Evolutionary conservation across 1,140 invertebrate species (phyloP), one percentile per base, ranked within the genome.

Genomic region (Pseudomyrmex concolor): DNA sequence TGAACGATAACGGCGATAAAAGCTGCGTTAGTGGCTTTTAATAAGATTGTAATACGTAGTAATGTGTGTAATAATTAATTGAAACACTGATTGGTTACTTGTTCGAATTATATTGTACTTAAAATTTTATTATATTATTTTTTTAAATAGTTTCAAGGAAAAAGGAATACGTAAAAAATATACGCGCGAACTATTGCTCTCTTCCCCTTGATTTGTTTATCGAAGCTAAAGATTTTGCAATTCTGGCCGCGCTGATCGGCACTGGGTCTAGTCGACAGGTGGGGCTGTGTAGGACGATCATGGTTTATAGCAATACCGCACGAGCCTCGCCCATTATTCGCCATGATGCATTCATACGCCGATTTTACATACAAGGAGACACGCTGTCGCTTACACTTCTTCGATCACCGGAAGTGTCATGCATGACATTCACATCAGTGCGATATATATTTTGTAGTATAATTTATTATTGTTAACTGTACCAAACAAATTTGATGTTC

Each of bases 241-340:
- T 86, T 88, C 87, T 84, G 83, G 74, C 91, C 77, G 77, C 84
- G 63, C 84, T 83, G 34, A 34, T 34, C 83, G 66, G 83, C 80
- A 83, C 45, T 74, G 63, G 74, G 66, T 84, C 84, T 87, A 64
- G 78, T 88, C 88, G 91, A 93, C 92, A 93, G 92, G 92, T 93
- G 92, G 89, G 92, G 89, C 88, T 88, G 92, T 90, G 92, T 93
- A 93, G 92, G 93, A 93, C 91, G 93, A 91, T 91, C 90, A 74
- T 93, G 83, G 88, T 93, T 93, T 93, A 93, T 91, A 88, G 91
- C 90, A 86, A 92, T 91, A 89, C 86, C 86, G 84, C 77, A 66
- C 88, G 80, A 91, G 92, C 90, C 91, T 93, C 91, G 87, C 91
- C 91, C 91, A 92, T 93, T 92, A 92, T 84, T 71, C 81, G 81